Conservation (phyloP, 2,113 vertebrate genomes). For the Bos javanicus region DNA sequence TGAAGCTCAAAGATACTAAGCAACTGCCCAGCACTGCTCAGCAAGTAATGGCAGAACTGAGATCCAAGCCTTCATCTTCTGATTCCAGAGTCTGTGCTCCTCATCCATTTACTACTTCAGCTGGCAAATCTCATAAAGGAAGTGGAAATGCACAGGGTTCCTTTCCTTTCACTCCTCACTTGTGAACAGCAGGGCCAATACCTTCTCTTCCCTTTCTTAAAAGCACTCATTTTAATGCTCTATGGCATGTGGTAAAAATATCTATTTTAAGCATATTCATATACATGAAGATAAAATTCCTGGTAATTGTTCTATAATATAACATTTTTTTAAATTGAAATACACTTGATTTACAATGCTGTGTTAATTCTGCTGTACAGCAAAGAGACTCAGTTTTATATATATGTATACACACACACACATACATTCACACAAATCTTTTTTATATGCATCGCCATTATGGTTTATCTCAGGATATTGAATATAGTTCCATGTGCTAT, state of each 20-base stretch:
- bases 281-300: neutral
- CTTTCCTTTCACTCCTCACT: neutral
- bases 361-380: neutral
- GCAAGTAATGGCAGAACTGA: neutral
- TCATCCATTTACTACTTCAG: neutral
- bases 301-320: neutral
- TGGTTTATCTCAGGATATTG: neutral
- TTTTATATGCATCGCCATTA: neutral
- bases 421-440: neutral
- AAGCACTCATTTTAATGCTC: conserved; percentile 11
- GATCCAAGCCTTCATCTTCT: neutral
- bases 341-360: neutral
- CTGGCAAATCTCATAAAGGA: neutral
- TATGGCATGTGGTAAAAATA: neutral
- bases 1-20: neutral
- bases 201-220: neutral
- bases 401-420: neutral
- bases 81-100: neutral
- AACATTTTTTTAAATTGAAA: neutral
- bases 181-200: neutral
- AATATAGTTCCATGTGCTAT: neutral
- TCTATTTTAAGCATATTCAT: neutral
- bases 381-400: neutral
- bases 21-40: neutral
- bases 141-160: neutral